Evolutionary conservation across 2,888 invertebrate species (phyloP).

Genomic region (Cephus rjabovi): DNA sequence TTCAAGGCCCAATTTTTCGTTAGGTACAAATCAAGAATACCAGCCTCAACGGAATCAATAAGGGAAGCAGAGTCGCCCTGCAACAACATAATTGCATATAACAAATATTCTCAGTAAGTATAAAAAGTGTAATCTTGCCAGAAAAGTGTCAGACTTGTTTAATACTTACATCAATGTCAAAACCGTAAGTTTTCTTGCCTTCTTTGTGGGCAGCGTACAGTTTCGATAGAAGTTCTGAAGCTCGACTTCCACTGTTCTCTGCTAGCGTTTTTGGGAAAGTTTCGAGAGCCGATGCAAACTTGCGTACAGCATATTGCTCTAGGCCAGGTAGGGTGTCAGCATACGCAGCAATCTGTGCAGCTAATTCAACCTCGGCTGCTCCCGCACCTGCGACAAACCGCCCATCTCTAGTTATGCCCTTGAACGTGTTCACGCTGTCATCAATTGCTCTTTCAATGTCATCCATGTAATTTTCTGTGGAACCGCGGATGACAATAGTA

Average conservation of each 20-base stretch:
- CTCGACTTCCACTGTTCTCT: conserved; percentile 93
- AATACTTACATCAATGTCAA: conserved; percentile 82
- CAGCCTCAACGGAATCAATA: conserved; percentile 81
- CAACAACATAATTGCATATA: conserved; percentile 26
- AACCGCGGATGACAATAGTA: conserved; percentile 94
- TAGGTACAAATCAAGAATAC: conserved; percentile 85
- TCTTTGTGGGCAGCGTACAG: conserved; percentile 94
- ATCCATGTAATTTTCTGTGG: conserved; percentile 98
- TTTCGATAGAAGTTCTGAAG: conserved; percentile 87
- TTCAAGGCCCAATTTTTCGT: conserved; percentile 95
- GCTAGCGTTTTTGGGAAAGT: conserved; percentile 91
- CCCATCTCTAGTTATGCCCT: conserved; percentile 85
- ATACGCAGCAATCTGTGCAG: conserved; percentile 85
- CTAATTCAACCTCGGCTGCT: conserved; percentile 94
- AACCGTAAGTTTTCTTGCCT: conserved; percentile 84
- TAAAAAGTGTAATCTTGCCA: not conserved
- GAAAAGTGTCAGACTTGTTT: not conserved
- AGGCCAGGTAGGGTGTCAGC: conserved; percentile 94
- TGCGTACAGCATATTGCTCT: conserved; percentile 96
- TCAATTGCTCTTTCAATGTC: conserved; percentile 98
- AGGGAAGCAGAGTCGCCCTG: conserved; percentile 75
- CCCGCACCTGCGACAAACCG: conserved; percentile 93
- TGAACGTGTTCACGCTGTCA: conserved; percentile 99
- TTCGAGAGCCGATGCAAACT: conserved; percentile 91
- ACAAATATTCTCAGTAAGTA: not conserved